Evolutionary conservation across 2,888 invertebrate species (phyloP).

Genomic region (Agonopterix heracliana): DNA sequence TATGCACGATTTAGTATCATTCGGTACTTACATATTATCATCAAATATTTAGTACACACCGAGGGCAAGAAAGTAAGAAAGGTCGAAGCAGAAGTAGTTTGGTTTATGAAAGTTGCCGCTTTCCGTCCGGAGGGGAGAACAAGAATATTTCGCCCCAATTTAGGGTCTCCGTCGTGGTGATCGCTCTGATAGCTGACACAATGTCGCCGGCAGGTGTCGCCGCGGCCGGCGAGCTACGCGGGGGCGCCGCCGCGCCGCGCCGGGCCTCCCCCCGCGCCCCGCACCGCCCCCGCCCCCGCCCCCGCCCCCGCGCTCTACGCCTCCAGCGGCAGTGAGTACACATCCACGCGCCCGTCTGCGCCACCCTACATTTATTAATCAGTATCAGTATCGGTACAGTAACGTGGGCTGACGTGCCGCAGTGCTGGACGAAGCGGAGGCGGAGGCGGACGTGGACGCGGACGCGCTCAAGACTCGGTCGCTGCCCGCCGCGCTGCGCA

Average conservation of each 20-base stretch:
- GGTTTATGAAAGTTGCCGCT: too few species aligned
- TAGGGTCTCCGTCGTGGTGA: too few species aligned
- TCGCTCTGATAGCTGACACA: too few species aligned
- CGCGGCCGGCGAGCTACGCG: constrained; percentile 64
- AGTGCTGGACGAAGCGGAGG: constrained; percentile 77
- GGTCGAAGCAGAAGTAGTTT: too few species aligned
- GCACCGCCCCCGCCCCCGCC: constrained; percentile 25
- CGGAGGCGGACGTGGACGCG: constrained; percentile 35
- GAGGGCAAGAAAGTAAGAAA: too few species aligned
- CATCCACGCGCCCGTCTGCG: not conserved
- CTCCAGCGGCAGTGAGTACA: not conserved
- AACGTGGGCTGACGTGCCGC: constrained; percentile 11
- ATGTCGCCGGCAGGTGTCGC: constrained; percentile 32
- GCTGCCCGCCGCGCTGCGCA: constrained; percentile 82
- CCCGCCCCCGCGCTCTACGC: not conserved
- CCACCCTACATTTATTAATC: not conserved
- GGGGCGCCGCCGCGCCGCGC: constrained; percentile 32
- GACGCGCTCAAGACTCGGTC: constrained; percentile 78
- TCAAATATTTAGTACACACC: too few species aligned
- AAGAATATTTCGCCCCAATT: too few species aligned
- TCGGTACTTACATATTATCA: too few species aligned
- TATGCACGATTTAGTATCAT: too few species aligned
- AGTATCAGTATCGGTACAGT: not conserved
- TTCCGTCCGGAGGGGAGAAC: too few species aligned
- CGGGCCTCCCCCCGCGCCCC: constrained; percentile 27